These are phyloP conservation scores for Lasioglossum morio DNA, from an alignment of 2,888 invertebrate species.

Conservation along the genomic window DNA sequence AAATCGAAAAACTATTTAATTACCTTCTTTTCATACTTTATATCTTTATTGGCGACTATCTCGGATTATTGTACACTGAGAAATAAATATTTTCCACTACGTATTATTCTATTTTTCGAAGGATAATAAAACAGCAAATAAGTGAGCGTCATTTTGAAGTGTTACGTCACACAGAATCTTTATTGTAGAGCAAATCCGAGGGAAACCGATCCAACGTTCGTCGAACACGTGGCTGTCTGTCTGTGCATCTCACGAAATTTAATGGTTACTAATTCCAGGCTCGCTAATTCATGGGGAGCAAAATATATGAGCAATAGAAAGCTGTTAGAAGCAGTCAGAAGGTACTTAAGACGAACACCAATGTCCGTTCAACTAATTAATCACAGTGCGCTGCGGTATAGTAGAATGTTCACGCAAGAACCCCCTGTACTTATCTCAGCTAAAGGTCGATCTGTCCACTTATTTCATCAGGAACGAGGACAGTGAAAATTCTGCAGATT, in stretches of 20 bases:
- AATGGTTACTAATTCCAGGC: neutral
- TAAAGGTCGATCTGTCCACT: constrained; percentile 21
- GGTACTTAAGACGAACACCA: neutral
- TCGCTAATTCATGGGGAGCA: neutral
- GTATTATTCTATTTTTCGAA: neutral
- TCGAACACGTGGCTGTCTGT: neutral
- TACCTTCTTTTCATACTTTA: neutral
- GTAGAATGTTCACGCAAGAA: constrained; percentile 5
- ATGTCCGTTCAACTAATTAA: constrained; percentile 13
- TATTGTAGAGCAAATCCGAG: neutral
- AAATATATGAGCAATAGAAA: neutral
- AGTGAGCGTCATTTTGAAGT: neutral
- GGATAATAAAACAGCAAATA: neutral
- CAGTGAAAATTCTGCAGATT: constrained; percentile 15
- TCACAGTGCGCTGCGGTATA: neutral
- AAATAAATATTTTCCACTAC: no score
- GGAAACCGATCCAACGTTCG: neutral
- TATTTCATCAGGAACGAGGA: constrained; percentile 23
- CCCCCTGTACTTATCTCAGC: constrained; percentile 11
- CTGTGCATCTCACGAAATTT: neutral
- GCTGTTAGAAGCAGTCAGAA: constrained; percentile 1
- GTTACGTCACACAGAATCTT: neutral
- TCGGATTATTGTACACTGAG: neutral
- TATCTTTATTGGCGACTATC: neutral
- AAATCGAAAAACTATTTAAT: no score